These are phyloP conservation scores for Burhinus oedicnemus DNA, from an alignment of 2,113 vertebrate genomes.

Conservation along the genomic window DNA sequence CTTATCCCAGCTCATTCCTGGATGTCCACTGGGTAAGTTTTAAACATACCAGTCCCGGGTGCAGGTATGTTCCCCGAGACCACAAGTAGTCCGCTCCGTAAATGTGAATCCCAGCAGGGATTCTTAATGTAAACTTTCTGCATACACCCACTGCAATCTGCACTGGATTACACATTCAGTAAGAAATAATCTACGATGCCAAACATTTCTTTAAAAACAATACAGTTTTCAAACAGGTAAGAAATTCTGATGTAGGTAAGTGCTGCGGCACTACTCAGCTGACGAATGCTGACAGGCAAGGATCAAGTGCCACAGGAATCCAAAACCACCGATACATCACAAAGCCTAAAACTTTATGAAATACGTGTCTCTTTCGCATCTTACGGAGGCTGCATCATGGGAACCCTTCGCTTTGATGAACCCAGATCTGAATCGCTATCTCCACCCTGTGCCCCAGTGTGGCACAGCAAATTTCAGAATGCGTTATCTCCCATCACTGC, in stretches of 20 bases:
- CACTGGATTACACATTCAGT: not conserved
- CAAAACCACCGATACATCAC: accelerated
- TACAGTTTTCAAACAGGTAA: not conserved
- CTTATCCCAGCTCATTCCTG: not conserved
- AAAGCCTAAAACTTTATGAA: not conserved
- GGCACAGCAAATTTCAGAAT: not conserved
- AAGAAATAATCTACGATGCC: not conserved
- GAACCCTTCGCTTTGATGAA: not conserved
- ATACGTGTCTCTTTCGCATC: not conserved
- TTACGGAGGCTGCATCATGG: not conserved
- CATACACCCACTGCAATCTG: not conserved
- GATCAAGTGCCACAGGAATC: not conserved
- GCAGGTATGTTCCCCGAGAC: accelerated
- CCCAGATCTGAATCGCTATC: not conserved
- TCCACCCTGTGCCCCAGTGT: not conserved
- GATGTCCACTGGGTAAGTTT: not conserved
- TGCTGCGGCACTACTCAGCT: not conserved
- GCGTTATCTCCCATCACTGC: not conserved
- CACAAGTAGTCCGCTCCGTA: accelerated
- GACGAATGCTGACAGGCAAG: not conserved
- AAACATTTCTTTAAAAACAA: not conserved
- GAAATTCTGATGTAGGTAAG: accelerated
- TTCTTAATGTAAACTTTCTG: not conserved
- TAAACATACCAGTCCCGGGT: not conserved
- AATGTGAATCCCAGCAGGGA: not conserved